A percentile compares a stretch with the other conserved stretches of the same genome.
Evolutionary conservation across 2,113 vertebrate species (phyloP).

Genomic region (Phrynocephalus versicolor): DNA sequence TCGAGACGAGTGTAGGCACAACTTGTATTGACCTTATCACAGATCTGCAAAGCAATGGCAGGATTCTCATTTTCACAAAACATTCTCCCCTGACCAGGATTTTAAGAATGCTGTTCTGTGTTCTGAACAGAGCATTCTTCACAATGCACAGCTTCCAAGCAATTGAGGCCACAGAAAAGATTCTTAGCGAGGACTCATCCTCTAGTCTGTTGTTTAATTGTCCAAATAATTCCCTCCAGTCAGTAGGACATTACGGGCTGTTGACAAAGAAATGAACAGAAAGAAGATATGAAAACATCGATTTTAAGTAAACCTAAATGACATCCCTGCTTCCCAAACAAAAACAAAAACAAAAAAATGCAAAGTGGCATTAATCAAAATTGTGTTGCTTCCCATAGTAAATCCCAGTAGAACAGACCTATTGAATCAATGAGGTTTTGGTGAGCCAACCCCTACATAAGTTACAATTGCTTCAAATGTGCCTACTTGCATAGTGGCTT

Average conservation of each 20-base stretch:
- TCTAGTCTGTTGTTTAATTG: neutral
- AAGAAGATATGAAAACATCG: neutral
- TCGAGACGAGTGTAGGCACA: too few species aligned
- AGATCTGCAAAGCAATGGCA: neutral
- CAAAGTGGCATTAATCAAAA: neutral
- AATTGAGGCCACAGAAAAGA: rapidly evolving
- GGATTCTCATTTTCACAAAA: neutral
- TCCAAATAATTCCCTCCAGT: neutral
- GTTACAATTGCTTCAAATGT: too few species aligned
- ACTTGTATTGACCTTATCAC: too few species aligned
- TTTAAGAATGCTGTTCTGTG: too few species aligned
- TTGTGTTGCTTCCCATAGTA: too few species aligned
- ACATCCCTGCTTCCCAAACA: neutral
- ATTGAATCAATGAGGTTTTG: too few species aligned
- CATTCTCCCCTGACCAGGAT: neutral
- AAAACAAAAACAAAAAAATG: too few species aligned
- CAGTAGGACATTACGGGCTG: neutral
- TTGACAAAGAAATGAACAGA: neutral
- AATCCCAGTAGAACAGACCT: too few species aligned
- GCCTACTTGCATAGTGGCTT: too few species aligned
- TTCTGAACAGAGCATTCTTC: too few species aligned
- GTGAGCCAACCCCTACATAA: too few species aligned
- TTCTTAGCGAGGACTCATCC: neutral
- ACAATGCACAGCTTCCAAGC: neutral
- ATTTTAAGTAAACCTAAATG: neutral